phyloP scores from a whole-genome alignment of 2,888 invertebrate genomes.

The Gandaritis pyraliata region DNA sequence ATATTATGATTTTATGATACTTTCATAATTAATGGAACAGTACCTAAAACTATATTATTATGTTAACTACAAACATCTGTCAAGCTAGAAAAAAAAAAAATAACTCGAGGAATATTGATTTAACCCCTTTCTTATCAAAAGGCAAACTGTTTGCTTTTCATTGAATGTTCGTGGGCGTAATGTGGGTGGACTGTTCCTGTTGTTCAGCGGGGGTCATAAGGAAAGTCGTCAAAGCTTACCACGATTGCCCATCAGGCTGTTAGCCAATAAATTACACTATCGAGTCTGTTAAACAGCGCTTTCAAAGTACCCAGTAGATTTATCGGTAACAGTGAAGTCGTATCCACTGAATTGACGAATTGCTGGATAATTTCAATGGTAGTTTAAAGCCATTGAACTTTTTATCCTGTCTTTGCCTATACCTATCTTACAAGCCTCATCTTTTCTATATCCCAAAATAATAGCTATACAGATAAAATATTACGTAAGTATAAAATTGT shows the following conservation, averaged over 20 bases:
- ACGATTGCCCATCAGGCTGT: constrained; percentile 6
- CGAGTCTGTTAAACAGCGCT: neutral
- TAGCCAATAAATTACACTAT: constrained; percentile 12
- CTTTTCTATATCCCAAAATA: too few species aligned
- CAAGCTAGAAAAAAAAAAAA: too few species aligned
- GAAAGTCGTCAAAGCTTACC: constrained; percentile 10
- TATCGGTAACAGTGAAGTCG: too few species aligned
- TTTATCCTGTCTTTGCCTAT: too few species aligned
- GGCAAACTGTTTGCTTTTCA: constrained; percentile 12
- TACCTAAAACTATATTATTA: too few species aligned
- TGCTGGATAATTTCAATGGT: neutral
- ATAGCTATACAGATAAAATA: too few species aligned
- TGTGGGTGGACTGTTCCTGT: constrained; percentile 14
- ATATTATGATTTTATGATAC: too few species aligned
- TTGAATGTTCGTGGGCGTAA: constrained; percentile 19
- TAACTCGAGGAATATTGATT: neutral
- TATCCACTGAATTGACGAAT: too few species aligned
- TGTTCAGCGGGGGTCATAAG: constrained; percentile 25
- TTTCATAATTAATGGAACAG: too few species aligned
- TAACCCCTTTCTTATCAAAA: neutral
- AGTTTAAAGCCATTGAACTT: neutral
- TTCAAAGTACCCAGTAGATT: neutral
- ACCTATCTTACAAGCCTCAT: too few species aligned
- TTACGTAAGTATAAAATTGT: too few species aligned
- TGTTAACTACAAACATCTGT: too few species aligned